phyloP scores from a whole-genome alignment of 2,113 vertebrate species.

The Lepus timidus region DNA sequence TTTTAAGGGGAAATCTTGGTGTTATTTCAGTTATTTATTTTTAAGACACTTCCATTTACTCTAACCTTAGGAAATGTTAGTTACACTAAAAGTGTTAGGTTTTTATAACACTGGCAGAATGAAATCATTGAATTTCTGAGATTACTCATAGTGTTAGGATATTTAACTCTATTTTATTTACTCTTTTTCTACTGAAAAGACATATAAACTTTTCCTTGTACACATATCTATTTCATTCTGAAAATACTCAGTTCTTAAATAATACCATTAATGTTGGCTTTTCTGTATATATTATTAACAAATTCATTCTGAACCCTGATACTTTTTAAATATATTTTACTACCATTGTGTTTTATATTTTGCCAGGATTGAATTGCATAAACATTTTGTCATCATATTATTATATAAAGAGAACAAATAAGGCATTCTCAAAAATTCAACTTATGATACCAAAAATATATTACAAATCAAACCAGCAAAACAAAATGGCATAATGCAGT shows the following conservation, averaged over 20 bases:
- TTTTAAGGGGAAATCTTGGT: background rate
- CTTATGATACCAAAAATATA: background rate
- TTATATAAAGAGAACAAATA: background rate
- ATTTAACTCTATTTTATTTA: background rate
- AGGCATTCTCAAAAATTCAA: background rate
- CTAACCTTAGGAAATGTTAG: background rate
- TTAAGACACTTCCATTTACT: background rate
- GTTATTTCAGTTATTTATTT: background rate
- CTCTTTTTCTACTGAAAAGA: background rate
- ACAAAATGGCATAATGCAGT: background rate
- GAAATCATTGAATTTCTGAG: background rate
- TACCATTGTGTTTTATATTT: background rate
- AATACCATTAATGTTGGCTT: background rate
- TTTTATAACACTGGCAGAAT: background rate
- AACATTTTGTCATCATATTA: background rate
- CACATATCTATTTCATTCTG: no score
- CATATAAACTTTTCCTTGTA: background rate
- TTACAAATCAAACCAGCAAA: background rate
- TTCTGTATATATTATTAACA: background rate
- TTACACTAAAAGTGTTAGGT: background rate
- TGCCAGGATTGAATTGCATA: background rate
- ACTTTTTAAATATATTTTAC: background rate
- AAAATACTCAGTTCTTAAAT: background rate
- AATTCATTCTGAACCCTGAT: background rate
- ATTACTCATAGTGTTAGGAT: background rate